Evolutionary conservation across 92 coral and sea anemone species (phyloP), one percentile per base, ranked within the genome.

Genomic region (Actinostola sp.): DNA sequence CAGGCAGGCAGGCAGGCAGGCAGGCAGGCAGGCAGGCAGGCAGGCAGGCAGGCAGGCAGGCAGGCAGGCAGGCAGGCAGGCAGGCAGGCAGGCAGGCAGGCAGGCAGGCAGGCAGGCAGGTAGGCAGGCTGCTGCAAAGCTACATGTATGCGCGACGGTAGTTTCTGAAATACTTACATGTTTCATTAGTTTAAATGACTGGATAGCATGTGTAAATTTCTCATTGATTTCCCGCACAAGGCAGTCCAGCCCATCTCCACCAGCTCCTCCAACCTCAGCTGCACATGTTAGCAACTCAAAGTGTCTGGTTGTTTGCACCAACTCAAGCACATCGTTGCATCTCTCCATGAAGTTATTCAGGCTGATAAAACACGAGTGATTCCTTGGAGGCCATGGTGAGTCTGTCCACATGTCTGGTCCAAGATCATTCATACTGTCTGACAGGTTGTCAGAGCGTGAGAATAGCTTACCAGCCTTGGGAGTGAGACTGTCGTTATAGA

Each of bases 371-470:
- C 91, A 91, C 25, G 78, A 73, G 66, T 89, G 86, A 84, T 95
- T 95, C 61, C 99, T 73, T 13, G 97, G 92, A 13, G 99, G 99
- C 99, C 99, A 95, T 11, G 99, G 87, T 2, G 97, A 95, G 76
- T 95, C 97, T 21, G 95, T 91, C 99, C 99, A 95, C 42, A 89
- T 48, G 44, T 91, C 92, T 21, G 77, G 33, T 17, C 87, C 89
- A 58, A 81, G 68, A 43, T 76, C 75, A 53, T 53, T 78, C 67
- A 61, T 72, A 56, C 97, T 80, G 54, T 84, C 89, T 26, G 95
- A 70, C 15, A 84, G 76, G 31, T 70, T 68, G 28, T 73, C 70
- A 7, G 87, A 63, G 21, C 78, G 80, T 33, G 67, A 60, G 70
- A 87, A 90, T 62, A 90, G 88, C 69, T 87, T 90, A 24, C 84